Evolutionary conservation across 2,888 invertebrate species (phyloP).

Genomic region (Parelbella ahira): DNA sequence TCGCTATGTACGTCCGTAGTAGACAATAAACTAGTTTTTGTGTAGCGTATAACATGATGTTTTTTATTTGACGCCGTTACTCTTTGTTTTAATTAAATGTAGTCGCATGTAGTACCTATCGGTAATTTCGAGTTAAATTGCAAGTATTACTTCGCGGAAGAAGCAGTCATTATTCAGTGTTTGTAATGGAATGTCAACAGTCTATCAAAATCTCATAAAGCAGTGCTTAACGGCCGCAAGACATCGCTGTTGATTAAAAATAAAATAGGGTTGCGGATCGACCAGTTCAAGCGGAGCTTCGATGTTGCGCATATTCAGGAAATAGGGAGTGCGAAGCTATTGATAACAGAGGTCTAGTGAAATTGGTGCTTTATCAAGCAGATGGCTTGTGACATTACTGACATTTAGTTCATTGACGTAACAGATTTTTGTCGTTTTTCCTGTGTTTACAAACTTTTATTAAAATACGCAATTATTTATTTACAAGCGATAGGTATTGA

Average conservation of each 20-base stretch:
- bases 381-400: too few relatives aligned
- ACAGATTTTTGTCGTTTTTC: too few relatives aligned
- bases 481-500: too few relatives aligned
- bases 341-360: neutral
- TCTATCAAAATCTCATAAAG: conserved; percentile 56
- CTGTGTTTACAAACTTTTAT: too few relatives aligned
- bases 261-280: conserved; percentile 27
- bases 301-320: neutral
- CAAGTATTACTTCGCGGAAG: neutral
- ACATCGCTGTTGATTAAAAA: conserved; percentile 56
- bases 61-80: too few relatives aligned
- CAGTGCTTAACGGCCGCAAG: conserved; percentile 41
- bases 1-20: neutral
- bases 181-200: conserved; percentile 56
- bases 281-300: conserved; percentile 1
- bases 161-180: conserved; percentile 16
- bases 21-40: too few relatives aligned
- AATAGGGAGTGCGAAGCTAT: too few relatives aligned
- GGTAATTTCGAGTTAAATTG: conserved; percentile 2
- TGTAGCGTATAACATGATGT: too few relatives aligned
- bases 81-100: too few relatives aligned
- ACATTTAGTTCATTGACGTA: too few relatives aligned
- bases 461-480: too few relatives aligned
- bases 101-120: too few relatives aligned
- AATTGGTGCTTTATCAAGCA: neutral